Conservation (phyloP, 2,797 vertebrate species). For the Simalia tracyae region DNA sequence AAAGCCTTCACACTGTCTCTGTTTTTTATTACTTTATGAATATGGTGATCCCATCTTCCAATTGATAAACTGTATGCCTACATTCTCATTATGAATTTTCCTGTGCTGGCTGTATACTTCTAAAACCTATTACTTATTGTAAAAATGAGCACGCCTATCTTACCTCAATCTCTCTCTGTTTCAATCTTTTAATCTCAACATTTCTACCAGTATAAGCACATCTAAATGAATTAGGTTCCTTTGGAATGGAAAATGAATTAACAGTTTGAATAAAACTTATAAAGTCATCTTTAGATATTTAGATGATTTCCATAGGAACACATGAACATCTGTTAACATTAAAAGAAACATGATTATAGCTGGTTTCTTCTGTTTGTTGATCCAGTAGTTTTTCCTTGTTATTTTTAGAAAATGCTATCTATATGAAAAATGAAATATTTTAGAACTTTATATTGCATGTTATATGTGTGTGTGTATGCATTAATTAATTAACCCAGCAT, state of each 20-base stretch:
- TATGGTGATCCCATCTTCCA: not conserved
- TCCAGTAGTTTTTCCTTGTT: not conserved
- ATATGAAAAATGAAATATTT: not conserved
- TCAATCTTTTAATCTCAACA: not conserved
- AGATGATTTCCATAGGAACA: not conserved
- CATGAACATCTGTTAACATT: not conserved
- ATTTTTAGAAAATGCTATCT: not conserved
- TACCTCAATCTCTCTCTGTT: not conserved
- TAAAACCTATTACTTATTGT: not conserved
- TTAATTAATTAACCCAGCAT: no score
- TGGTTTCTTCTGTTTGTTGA: not conserved
- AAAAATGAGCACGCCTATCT: slow-evolving; percentile 13
- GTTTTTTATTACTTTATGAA: not conserved
- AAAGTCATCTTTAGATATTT: slow-evolving; percentile 9
- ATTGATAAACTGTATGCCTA: not conserved
- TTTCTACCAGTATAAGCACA: not conserved
- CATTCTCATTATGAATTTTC: not conserved
- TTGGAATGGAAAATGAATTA: slow-evolving; percentile 15
- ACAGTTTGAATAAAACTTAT: slow-evolving; percentile 8
- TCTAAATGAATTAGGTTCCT: not conserved
- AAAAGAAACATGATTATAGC: not conserved
- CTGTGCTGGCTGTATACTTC: not conserved
- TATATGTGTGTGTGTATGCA: not conserved
- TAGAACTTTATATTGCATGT: not conserved
- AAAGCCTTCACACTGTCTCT: not conserved